These are phyloP conservation scores for Megamerina dolium DNA, from an alignment of 2,888 invertebrate species.

Conservation along the genomic window DNA sequence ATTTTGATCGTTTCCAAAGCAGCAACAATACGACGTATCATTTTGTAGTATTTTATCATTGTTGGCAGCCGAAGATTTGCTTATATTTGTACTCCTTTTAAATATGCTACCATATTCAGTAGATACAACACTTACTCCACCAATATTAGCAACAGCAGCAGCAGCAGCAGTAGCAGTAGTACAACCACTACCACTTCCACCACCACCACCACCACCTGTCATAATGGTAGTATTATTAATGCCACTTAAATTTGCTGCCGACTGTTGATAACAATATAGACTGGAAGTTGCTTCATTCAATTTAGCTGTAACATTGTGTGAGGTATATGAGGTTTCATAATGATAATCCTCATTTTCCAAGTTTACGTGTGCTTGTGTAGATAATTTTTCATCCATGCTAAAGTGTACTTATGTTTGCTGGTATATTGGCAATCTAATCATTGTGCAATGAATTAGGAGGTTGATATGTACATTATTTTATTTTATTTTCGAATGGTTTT, in stretches of 20 bases:
- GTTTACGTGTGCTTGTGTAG: background rate
- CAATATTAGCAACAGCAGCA: too few species aligned
- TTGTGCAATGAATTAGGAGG: too few species aligned
- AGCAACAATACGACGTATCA: conserved; percentile 13
- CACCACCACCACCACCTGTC: background rate
- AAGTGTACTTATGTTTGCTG: background rate
- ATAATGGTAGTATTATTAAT: background rate
- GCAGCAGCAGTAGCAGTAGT: background rate
- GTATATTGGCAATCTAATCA: too few species aligned
- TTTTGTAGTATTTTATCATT: background rate
- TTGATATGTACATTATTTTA: too few species aligned
- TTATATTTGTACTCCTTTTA: conserved; percentile 10
- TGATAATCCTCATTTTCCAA: conserved; percentile 11
- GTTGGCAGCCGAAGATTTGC: background rate
- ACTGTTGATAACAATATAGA: conserved; percentile 13
- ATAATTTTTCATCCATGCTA: conserved; percentile 14
- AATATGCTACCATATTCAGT: conserved; percentile 12
- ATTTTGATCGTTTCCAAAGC: conserved; percentile 14
- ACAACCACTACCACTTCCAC: background rate
- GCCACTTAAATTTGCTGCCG: conserved; percentile 10
- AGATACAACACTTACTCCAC: conserved; percentile 1
- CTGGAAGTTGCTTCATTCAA: conserved; percentile 3
- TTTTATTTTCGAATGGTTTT: too few species aligned
- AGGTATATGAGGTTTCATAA: conserved; percentile 13
- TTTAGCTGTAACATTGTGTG: too few species aligned